Base-by-base conservation (phyloP, 2,113 vertebrate species). In the Colaptes auratus region DNA sequence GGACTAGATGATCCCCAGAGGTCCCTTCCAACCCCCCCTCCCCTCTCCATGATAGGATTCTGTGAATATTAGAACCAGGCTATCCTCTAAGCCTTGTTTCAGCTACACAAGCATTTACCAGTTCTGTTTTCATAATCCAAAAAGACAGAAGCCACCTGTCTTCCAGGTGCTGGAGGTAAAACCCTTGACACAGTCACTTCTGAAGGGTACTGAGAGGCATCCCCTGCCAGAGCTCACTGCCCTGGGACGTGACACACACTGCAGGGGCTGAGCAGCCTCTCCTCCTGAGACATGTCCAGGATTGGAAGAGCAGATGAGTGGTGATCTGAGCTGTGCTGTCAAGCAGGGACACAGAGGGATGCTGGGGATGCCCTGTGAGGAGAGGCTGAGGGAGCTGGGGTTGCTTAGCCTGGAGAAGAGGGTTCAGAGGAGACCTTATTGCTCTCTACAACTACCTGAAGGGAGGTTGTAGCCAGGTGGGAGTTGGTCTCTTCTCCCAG, bases 231-330 rank as follows among this genome's bases (percentile, higher is more conserved):
- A 31, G 4, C 70, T 30, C 69, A 24, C 8, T n/a, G 11, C 30
- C 7, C 30, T 8, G 33, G 24, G 30, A 15, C 2, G 1, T 2
- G 17, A 75, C 15, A 8, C n/a, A 35, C 16, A 0, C 11, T 1
- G 15, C 1, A 0, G 19, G 35, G 36, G 7, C 31, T 7, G n/a
- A 77, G 48, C 48, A 30, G 25, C 48, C n/a, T 58, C 39, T 36
- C 58, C 79, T 36, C 65, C 44, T 0, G 4, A 19, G 63, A 19
- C 0, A 0, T 18, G 18, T 10, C 31, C 66, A 6, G 0, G 0
- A 58, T 23, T 60, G 33, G 55, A 77, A 46, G 16, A n/a, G 64
- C 73, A 60, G 55, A 12, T 2, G 36, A 64, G n/a, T 1, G 1
- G 15, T 13, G 18, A 42, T 5, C 58, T 15, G 21, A 65, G 46